phyloP scores from a whole-genome alignment of 2,888 invertebrate species.

The Drosophila aldrichi region DNA sequence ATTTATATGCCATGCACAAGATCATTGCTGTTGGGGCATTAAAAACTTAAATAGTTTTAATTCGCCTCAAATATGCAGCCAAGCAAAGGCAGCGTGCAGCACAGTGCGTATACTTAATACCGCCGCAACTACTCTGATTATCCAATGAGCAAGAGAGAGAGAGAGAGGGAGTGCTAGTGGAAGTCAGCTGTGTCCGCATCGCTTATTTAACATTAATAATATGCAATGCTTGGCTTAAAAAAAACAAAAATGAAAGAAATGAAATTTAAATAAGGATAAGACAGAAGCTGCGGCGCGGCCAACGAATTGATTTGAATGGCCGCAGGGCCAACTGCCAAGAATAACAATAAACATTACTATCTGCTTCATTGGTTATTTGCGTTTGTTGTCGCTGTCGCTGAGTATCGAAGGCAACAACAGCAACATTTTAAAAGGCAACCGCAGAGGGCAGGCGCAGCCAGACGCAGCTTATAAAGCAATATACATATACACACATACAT shows the following conservation, averaged over 20 bases:
- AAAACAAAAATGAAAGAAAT: not conserved
- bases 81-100: not conserved
- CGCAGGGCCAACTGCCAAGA: constrained; percentile 55
- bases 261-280: constrained; percentile 55
- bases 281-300: constrained; percentile 28
- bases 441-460: constrained; percentile 48
- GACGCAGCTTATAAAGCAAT: constrained; percentile 67
- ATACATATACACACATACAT: constrained; percentile 34
- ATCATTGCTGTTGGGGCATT: constrained; percentile 78
- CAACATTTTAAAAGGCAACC: constrained; percentile 50
- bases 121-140: not conserved
- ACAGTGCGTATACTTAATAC: no score
- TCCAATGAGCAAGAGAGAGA: not conserved
- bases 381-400: not conserved
- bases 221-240: constrained; percentile 47
- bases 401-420: not conserved
- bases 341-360: constrained; percentile 80
- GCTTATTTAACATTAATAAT: constrained; percentile 47
- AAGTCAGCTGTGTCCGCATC: no score
- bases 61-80: constrained; percentile 69
- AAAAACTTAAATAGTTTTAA: constrained; percentile 82
- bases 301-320: constrained; percentile 76
- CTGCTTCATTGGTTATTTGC: constrained; percentile 79
- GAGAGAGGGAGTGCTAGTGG: not conserved
- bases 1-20: constrained; percentile 79